Conservation (phyloP, 2,888 invertebrate genomes). For the Lysandra coridon region DNA sequence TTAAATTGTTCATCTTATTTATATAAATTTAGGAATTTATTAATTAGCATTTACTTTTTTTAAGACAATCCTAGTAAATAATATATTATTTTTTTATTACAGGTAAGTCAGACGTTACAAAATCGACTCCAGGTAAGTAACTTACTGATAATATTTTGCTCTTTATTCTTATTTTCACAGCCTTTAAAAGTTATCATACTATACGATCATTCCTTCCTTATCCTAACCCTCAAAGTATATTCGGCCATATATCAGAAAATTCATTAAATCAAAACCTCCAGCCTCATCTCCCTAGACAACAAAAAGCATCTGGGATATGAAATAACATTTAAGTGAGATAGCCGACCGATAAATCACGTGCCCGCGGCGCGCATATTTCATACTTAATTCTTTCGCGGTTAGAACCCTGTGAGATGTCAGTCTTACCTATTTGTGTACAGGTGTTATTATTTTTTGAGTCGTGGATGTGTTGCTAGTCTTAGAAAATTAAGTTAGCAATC, state of each 20-base stretch:
- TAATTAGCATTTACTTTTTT: no score
- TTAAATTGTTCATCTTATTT: neutral
- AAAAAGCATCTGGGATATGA: constrained; percentile 42
- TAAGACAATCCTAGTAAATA: no score
- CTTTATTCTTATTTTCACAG: no score
- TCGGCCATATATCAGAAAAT: constrained; percentile 11
- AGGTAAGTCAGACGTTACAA: neutral
- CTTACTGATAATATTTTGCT: neutral
- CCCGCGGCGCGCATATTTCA: constrained; percentile 76
- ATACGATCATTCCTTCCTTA: neutral
- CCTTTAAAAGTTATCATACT: no score
- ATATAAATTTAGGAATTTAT: neutral
- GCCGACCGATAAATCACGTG: constrained; percentile 74
- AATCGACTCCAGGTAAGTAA: neutral
- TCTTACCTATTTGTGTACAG: constrained; percentile 57
- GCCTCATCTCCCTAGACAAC: constrained; percentile 28
- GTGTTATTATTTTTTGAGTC: constrained; percentile 41
- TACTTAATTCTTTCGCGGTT: constrained; percentile 77
- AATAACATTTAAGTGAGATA: constrained; percentile 57
- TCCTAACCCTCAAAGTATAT: neutral
- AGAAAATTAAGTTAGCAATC: neutral
- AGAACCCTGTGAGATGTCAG: constrained; percentile 59
- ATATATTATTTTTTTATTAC: neutral
- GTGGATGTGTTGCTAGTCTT: neutral
- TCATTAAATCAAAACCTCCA: constrained; percentile 17